phyloP scores from a whole-genome alignment of 2,888 invertebrate species.

The Ornithoptera priamus region DNA sequence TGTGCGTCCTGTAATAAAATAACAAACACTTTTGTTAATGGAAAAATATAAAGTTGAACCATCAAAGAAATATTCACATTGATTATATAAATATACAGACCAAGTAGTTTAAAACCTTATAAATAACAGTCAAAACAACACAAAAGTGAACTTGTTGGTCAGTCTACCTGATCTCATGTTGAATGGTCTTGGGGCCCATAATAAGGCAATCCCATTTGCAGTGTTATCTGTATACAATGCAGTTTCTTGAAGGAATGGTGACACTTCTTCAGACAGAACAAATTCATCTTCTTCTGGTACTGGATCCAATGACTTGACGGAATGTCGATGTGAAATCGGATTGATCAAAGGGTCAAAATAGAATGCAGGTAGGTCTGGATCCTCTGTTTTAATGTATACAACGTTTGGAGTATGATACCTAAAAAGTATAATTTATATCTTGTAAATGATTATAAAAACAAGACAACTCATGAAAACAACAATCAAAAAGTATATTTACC shows the following conservation, averaged over 20 bases:
- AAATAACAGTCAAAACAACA: not conserved
- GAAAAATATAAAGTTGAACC: not conserved
- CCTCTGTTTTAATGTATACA: slow-evolving; percentile 99
- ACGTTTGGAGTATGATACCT: slow-evolving; percentile 99
- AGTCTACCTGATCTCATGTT: slow-evolving; percentile 91
- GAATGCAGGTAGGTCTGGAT: slow-evolving; percentile 99
- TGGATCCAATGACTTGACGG: slow-evolving; percentile 91
- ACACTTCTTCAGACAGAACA: slow-evolving; percentile 92
- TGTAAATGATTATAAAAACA: not conserved
- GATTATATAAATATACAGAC: not conserved
- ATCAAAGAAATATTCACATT: not conserved
- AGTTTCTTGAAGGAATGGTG: slow-evolving; percentile 95
- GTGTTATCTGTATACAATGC: slow-evolving; percentile 99
- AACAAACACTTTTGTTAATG: not conserved
- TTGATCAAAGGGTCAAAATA: slow-evolving; percentile 99
- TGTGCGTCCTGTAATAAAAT: slow-evolving; percentile 84
- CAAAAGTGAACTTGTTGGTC: not conserved
- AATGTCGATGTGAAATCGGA: slow-evolving; percentile 97
- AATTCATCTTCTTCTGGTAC: slow-evolving; percentile 97
- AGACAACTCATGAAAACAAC: not conserved
- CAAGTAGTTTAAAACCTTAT: not conserved
- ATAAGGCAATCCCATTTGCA: slow-evolving; percentile 96
- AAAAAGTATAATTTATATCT: slow-evolving; percentile 23
- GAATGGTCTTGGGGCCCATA: slow-evolving; percentile 99
- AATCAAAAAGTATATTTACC: slow-evolving; percentile 82